Conservation (phyloP, 2,113 vertebrate species). For the Athene cunicularia region DNA sequence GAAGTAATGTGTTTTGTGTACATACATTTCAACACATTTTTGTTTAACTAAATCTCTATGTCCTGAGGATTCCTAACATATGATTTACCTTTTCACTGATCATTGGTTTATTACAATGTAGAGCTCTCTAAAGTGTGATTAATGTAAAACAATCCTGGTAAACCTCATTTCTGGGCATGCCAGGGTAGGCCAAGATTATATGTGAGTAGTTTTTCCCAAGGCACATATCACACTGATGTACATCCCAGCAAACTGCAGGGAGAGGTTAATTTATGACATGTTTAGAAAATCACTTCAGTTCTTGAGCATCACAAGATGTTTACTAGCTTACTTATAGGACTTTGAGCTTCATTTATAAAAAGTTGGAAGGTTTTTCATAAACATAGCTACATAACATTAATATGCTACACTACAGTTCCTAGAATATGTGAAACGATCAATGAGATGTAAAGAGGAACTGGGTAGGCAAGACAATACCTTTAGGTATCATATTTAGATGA, state of each 20-base stretch:
- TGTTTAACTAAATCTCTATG: not conserved
- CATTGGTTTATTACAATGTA: not conserved
- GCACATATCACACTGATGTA: not conserved
- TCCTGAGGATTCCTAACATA: not conserved
- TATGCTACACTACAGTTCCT: not conserved
- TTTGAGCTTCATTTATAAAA: not conserved
- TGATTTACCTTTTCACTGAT: not conserved
- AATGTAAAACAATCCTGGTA: not conserved
- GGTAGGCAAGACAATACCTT: not conserved
- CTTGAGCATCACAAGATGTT: not conserved
- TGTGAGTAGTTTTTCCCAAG: not conserved
- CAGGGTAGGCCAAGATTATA: not conserved
- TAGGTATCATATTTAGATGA: not conserved
- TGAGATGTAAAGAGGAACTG: not conserved
- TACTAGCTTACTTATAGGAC: not conserved
- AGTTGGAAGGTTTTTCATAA: not conserved
- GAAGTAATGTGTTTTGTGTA: not conserved
- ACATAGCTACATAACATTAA: not conserved
- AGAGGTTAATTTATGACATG: not conserved
- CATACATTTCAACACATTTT: not conserved
- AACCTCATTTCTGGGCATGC: not conserved
- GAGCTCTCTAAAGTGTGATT: not conserved
- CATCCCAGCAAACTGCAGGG: not conserved
- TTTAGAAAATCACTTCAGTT: not conserved
- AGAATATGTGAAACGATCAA: not conserved